phyloP scores from a whole-genome alignment of 2,797 vertebrate species.

The Schizothorax lantsangensis region DNA sequence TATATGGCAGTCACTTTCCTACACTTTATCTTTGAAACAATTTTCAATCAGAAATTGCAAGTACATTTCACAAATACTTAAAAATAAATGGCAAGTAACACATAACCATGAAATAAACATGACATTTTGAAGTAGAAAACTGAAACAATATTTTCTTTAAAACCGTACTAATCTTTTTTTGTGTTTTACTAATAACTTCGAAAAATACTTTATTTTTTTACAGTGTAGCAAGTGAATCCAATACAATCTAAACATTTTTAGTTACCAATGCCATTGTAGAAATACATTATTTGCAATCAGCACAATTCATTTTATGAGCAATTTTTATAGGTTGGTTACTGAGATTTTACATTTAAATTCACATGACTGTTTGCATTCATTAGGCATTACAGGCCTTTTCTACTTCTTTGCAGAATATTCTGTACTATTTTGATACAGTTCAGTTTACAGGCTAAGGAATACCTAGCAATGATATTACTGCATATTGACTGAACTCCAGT shows the following conservation, averaged over 20 bases:
- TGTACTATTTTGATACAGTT: neutral
- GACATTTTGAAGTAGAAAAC: neutral
- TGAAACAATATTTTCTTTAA: neutral
- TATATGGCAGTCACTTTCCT: neutral
- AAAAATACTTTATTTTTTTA: neutral
- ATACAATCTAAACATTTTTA: neutral
- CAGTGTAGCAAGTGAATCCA: neutral
- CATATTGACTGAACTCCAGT: conserved; percentile 64
- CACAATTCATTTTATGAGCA: neutral
- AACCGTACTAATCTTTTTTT: neutral
- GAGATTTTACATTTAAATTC: neutral
- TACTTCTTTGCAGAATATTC: neutral
- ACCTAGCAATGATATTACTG: conserved; percentile 63
- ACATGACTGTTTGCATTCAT: neutral
- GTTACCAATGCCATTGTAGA: neutral
- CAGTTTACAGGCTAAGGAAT: neutral
- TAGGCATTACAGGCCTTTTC: neutral
- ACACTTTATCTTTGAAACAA: neutral
- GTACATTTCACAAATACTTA: neutral
- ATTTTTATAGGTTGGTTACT: neutral
- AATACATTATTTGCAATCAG: neutral
- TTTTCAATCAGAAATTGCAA: neutral
- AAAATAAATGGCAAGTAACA: neutral
- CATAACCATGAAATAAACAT: neutral
- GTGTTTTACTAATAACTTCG: no score